Base-by-base conservation (phyloP, 2,888 invertebrate genomes). In the Phyllotreta striolata region DNA sequence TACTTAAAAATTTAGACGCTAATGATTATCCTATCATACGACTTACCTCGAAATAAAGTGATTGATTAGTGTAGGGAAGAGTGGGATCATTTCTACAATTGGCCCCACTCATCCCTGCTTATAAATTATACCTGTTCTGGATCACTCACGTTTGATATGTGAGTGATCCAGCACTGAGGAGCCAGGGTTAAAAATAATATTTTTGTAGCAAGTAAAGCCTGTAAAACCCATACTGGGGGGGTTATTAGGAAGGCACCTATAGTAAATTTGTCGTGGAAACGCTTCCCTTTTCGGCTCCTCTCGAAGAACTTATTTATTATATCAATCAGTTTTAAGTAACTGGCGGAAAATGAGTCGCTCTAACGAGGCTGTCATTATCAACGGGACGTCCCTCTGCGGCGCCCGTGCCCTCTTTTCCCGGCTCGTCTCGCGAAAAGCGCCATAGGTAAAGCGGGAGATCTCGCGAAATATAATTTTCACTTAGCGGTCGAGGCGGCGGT, bases 381-480 rank as follows among this genome's bases (percentile, higher is more conserved):
- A 44, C 9, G 12, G n/a, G 60, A 43, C 10, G 41, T 59, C 51
- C 41, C 51, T 38, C 7, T 58, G 9, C 24, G 24, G 24, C 24
- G 24, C 51, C 37, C 4, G 4, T 14, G 37, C 34, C 34, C 14
- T 59, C 59, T 59, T 43, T 43, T 34, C 52, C 59, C 10, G 9
- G 10, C 54, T n/a, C 40, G 13, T 10, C 52, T 12, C 52, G 38
- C 38, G 37, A 38, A 38, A 10, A 47, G n/a, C 5, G 8, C 38
- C 52, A 24, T 24, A 24, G 24, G 24, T 24, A 24, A 8, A 12
- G 13, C n/a, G 51, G 12, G 51, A 52, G 52, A 51, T 51, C 51
- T 41, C 13, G 39, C 37, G 51, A 51, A 51, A 52, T 56, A 64
- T 61, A 60, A 64, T 64, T 60, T 64, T 64, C 64, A 64, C 51